These are phyloP conservation scores for Gasterosteus aculeatus DNA, from an alignment of 2,113 vertebrate genomes.

Conservation along the genomic window DNA sequence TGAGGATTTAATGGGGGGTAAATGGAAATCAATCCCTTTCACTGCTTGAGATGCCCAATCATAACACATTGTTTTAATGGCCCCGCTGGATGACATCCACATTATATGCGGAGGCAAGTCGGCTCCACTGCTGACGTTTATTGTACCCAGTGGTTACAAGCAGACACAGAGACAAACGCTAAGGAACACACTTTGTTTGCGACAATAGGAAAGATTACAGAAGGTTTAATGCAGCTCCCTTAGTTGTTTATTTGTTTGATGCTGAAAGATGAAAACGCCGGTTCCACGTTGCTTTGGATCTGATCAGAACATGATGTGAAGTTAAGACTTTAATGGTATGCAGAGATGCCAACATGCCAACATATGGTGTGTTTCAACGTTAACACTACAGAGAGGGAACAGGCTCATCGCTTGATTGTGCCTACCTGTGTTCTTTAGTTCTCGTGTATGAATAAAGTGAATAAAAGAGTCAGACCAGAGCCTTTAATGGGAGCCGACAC, in stretches of 20 bases:
- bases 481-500: conserved; percentile 84
- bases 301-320: conserved; percentile 8
- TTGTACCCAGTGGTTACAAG: conserved; percentile 61
- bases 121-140: conserved; percentile 59
- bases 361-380: conserved; percentile 1
- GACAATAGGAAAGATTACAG: conserved; percentile 27
- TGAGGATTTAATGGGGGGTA: conserved; percentile 80
- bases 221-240: conserved; percentile 32
- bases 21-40: conserved; percentile 83
- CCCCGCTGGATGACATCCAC: conserved; percentile 61
- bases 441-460: conserved; percentile 69
- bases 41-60: conserved; percentile 84
- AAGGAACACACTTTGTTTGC: conserved; percentile 32
- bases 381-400: not conserved
- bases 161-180: conserved; percentile 42
- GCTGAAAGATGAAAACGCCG: too few relatives aligned
- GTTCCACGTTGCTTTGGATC: not conserved
- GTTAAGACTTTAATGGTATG: not conserved
- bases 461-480: conserved; percentile 78
- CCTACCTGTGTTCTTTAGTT: conserved; percentile 50
- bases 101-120: conserved; percentile 59
- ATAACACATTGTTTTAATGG: conserved; percentile 81
- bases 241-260: not conserved
- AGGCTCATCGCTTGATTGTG: not conserved
- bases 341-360: conserved; percentile 3